A percentile compares a stretch with the other conserved stretches of the same genome.
Conservation (phyloP, 2,888 invertebrate species). For the Andrena haemorrhoa region DNA sequence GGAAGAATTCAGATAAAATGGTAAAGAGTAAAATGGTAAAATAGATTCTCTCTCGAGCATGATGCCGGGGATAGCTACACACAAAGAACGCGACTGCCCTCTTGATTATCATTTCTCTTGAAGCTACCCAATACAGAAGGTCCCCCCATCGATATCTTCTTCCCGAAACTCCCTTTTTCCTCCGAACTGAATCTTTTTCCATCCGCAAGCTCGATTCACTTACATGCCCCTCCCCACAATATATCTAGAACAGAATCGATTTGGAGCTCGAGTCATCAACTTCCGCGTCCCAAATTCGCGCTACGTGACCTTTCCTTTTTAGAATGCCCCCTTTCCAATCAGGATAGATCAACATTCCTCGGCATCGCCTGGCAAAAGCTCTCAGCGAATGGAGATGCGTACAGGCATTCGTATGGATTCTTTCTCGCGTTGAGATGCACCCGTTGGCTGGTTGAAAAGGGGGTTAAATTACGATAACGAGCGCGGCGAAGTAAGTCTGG, state of each 20-base stretch:
- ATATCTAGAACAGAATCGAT: slow-evolving; percentile 4
- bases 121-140: too few relatives aligned
- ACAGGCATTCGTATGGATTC: slow-evolving; percentile 5
- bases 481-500: slow-evolving; percentile 32
- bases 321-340: neutral
- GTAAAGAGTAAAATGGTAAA: too few relatives aligned
- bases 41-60: too few relatives aligned
- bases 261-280: neutral
- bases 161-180: too few relatives aligned
- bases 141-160: too few relatives aligned
- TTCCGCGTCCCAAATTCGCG: slow-evolving; percentile 12
- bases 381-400: neutral
- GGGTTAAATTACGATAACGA: slow-evolving; percentile 65
- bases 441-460: neutral
- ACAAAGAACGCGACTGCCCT: too few relatives aligned
- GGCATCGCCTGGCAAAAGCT: slow-evolving; percentile 2
- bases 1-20: too few relatives aligned
- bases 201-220: too few relatives aligned
- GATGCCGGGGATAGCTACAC: too few relatives aligned
- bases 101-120: too few relatives aligned
- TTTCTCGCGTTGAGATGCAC: neutral
- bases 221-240: too few relatives aligned
- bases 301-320: neutral
- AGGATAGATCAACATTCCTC: slow-evolving; percentile 1
- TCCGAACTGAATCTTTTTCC: too few relatives aligned